Conservation (phyloP, 2,113 vertebrate species). For the sheep (Ovis aries) region ARS-UI_Ramb_v3.0 NC_056055.1:216370501-216371000, state of each 20-base stretch:
- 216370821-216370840: background rate
- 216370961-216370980: background rate
- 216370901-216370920: background rate
- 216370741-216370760: background rate
- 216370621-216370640: background rate
- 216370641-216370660: background rate
- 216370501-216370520: background rate
- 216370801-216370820: background rate
- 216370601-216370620: background rate
- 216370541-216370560: background rate
- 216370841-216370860: background rate
- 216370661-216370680: background rate
- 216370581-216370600: background rate
- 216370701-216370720: background rate
- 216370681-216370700: background rate
- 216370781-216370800: background rate
- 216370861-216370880: background rate
- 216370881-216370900: background rate
- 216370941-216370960: background rate
- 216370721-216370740: background rate
- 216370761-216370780: background rate
- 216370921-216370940: background rate
- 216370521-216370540: background rate
- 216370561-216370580: background rate
- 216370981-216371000: background rate